Evolutionary conservation across 30 jellyfish, hydroid and myxozoan species (phyloP), one percentile per base, ranked within the genome.

Genomic region (Aurelia sp.): DNA sequence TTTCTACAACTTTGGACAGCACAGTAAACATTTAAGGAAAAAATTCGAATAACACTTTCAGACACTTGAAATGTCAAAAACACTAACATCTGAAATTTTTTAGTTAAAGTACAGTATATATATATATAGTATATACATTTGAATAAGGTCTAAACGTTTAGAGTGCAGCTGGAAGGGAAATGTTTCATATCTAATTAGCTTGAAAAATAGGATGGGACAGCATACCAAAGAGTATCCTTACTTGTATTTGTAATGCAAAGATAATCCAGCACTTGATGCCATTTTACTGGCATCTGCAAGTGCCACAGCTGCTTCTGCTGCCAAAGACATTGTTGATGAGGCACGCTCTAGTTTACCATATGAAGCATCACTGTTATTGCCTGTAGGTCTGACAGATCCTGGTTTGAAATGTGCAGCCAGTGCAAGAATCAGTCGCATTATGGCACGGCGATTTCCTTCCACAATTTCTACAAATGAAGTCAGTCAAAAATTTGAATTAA

Each of bases 341-440:
- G 94, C 92, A n/a, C 96, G 74, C 51, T 87, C 91, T 0, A 87
- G 90, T 79, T 55, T 87, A 13, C 76, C 82, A 9, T 2, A 48
- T 6, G 86, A 55, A 22, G 47, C 71, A 8, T 64, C 90, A 66
- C 22, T 66, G 70, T 52, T 50, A 27, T 24, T 76, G 9, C 58
- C 55, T 18, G 92, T 38, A 24, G 67, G 84, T 19, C 91, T 91
- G 20, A 87, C 86, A 13, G 92, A 80, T 11, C 85, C 96, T 3
- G 99, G 99, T 68, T 94, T 94, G 92, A 94, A 94, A 55, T 94
- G 97, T n/a, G 97, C 97, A 6, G 99, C 99, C 72, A 94, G 86
- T 18, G 99, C 96, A 50, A 94, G 93, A 53, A 94, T 89, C 4
- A 94, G 90, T 40, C 99, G 70, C 99, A 88, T 94, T 41, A 87